These are phyloP conservation scores for Protobothrops flavoviridis DNA, from an alignment of 2,113 vertebrate genomes.

Conservation along the genomic window DNA sequence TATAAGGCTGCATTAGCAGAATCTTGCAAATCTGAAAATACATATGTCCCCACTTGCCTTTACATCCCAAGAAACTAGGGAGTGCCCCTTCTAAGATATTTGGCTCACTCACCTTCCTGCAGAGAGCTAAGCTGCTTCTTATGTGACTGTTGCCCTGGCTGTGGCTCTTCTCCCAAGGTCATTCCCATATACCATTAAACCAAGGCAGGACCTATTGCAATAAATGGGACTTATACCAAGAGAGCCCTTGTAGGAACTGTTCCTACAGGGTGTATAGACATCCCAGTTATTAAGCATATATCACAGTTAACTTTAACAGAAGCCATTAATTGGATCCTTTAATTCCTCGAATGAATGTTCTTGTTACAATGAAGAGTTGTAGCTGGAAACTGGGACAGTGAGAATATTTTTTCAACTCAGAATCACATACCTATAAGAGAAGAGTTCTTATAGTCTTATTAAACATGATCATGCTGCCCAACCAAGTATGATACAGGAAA, in stretches of 20 bases:
- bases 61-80: neutral
- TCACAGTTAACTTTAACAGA: neutral
- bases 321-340: neutral
- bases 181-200: neutral
- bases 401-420: neutral
- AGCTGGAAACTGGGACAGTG: neutral
- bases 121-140: neutral
- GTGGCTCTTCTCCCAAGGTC: neutral
- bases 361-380: neutral
- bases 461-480: neutral
- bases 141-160: neutral
- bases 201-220: neutral
- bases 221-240: neutral
- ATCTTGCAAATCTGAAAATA: neutral
- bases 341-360: neutral
- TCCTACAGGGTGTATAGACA: neutral
- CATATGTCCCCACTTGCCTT: neutral
- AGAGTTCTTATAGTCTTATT: neutral
- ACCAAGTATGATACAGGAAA: neutral
- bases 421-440: neutral
- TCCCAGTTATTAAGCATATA: neutral
- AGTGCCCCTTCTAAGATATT: neutral
- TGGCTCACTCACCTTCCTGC: neutral
- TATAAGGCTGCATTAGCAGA: neutral
- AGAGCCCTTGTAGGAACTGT: neutral